These are phyloP conservation scores for human (Homo sapiens) DNA, from an alignment of 2,113 vertebrate genomes.

Conservation along the genomic window DNA sequence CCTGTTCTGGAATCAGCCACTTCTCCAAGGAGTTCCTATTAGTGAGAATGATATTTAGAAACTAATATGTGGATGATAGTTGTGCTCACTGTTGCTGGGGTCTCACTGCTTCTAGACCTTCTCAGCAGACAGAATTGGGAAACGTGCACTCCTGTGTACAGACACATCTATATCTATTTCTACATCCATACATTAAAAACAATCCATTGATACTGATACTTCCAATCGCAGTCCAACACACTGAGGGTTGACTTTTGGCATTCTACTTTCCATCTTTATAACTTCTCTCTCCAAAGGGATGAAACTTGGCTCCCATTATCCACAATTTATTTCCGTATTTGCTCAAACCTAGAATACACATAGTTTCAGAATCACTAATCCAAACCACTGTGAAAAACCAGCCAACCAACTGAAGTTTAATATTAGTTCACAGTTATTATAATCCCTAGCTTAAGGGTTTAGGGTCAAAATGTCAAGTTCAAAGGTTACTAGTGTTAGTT, in stretches of 20 bases:
- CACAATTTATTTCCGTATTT: neutral
- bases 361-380: neutral
- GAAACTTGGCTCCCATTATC: neutral
- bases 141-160: rapidly evolving
- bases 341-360: neutral
- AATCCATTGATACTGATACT: neutral
- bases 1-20: neutral
- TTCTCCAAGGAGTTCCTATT: neutral
- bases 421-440: neutral
- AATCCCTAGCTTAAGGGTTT: neutral
- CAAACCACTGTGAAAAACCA: neutral
- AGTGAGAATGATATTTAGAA: neutral
- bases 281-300: neutral
- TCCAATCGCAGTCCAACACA: neutral
- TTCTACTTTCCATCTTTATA: neutral
- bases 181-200: neutral
- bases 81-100: neutral
- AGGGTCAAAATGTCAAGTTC: neutral
- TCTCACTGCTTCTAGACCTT: neutral
- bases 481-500: neutral
- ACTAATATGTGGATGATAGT: rapidly evolving
- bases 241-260: neutral
- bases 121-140: neutral
- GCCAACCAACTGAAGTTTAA: neutral
- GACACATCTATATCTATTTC: neutral